Conservation (phyloP, 2,888 invertebrate species). For the Papilio gigon region DNA sequence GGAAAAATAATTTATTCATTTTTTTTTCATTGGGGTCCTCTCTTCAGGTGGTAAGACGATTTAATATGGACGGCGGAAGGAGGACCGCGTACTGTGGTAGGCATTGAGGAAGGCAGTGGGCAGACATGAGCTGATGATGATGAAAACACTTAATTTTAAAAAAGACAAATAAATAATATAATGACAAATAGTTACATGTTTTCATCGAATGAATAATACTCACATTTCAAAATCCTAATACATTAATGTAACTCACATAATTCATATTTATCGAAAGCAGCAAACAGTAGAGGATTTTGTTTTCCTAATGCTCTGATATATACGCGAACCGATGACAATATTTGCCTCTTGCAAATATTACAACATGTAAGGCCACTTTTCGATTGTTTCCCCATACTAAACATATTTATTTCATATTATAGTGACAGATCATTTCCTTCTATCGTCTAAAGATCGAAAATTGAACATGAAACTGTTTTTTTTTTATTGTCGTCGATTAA, state of each 20-base stretch:
- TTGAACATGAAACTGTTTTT: too few species aligned
- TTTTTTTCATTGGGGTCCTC: too few species aligned
- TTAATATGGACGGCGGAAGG: too few species aligned
- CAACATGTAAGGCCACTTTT: background rate
- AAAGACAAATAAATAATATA: too few species aligned
- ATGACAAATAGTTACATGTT: background rate
- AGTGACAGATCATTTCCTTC: background rate
- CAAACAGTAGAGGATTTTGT: conserved; percentile 25
- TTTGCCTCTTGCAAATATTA: background rate
- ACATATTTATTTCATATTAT: background rate
- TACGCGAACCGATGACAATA: conserved; percentile 20
- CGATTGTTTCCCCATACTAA: conserved; percentile 6
- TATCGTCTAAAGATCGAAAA: too few species aligned
- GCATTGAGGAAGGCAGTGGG: too few species aligned
- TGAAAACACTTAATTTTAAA: too few species aligned
- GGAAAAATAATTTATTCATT: background rate
- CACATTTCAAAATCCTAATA: conserved; percentile 8
- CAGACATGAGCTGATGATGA: too few species aligned
- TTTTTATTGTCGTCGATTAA: too few species aligned
- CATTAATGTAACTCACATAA: conserved; percentile 28
- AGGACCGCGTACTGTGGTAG: too few species aligned
- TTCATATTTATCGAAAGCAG: conserved; percentile 10
- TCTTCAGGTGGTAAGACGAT: too few species aligned
- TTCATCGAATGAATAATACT: background rate
- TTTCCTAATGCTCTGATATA: conserved; percentile 27